phyloP scores from a whole-genome alignment of 1,140 invertebrate genomes.

The Brachionus manjavacas region DNA sequence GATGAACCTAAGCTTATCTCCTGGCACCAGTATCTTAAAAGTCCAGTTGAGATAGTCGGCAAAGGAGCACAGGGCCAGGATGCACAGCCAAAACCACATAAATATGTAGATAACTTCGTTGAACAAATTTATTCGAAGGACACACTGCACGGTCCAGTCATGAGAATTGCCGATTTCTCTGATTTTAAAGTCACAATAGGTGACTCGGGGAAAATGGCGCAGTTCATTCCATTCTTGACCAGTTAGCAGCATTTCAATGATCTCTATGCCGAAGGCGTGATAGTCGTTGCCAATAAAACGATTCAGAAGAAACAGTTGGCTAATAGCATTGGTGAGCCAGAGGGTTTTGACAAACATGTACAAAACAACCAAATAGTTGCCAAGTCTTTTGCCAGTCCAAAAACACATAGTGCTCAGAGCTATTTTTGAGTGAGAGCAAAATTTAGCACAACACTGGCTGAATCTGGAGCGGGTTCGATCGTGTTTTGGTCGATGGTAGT shows the following conservation, averaged over 20 bases:
- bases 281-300: constrained; percentile 60
- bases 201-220: constrained; percentile 59
- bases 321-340: constrained; percentile 60
- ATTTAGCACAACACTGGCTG: background rate
- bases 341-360: constrained; percentile 60
- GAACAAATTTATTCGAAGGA: constrained; percentile 38
- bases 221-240: constrained; percentile 56
- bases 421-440: background rate
- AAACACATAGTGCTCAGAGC: constrained; percentile 17
- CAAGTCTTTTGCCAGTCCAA: constrained; percentile 24
- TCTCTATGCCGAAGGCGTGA: constrained; percentile 55
- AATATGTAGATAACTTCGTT: constrained; percentile 42
- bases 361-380: constrained; percentile 46
- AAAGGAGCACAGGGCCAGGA: constrained; percentile 2
- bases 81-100: constrained; percentile 43
- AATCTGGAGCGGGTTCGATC: background rate
- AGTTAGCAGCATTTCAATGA: constrained; percentile 54
- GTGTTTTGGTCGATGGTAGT: background rate
- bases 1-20: constrained; percentile 12
- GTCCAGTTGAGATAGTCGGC: constrained; percentile 34
- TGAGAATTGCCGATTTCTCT: constrained; percentile 39
- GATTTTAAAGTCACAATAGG: constrained; percentile 51
- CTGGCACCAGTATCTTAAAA: background rate
- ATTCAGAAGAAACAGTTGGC: constrained; percentile 61
- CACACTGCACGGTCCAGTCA: constrained; percentile 41